phyloP scores from a whole-genome alignment of 1,140 invertebrate species.

The Chironomus tepperi region DNA sequence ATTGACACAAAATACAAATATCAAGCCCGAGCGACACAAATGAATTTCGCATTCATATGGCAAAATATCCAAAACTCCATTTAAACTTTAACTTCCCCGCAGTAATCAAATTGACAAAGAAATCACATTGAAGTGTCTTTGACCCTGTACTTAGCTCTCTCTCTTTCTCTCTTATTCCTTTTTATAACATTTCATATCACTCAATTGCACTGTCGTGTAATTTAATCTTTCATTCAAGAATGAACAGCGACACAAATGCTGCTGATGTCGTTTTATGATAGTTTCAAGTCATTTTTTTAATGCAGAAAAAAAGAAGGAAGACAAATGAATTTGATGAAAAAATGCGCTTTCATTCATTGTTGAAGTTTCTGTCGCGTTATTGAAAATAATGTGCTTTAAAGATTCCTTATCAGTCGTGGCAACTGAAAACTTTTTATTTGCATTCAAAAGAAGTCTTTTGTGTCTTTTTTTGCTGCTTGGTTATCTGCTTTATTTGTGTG shows the following conservation, averaged over 20 bases:
- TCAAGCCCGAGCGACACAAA: too few relatives aligned
- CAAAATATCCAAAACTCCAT: too few relatives aligned
- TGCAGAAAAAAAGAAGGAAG: neutral
- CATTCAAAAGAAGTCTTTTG: neutral
- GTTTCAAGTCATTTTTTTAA: neutral
- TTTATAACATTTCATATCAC: neutral
- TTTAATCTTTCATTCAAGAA: neutral
- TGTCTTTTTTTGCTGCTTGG: neutral
- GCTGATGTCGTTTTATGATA: neutral
- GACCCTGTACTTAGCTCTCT: neutral
- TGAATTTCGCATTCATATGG: too few relatives aligned
- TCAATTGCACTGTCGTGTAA: neutral
- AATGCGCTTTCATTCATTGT: neutral
- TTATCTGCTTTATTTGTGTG: too few relatives aligned
- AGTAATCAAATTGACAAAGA: too few relatives aligned
- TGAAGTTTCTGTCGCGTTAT: neutral
- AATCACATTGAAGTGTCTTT: too few relatives aligned
- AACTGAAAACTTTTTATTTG: neutral
- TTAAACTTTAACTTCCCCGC: too few relatives aligned
- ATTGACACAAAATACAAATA: too few relatives aligned
- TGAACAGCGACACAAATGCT: neutral
- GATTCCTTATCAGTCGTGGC: neutral
- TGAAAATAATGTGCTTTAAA: too few relatives aligned
- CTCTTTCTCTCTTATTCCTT: neutral
- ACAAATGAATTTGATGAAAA: constrained; percentile 4